phyloP scores from a whole-genome alignment of 2,888 invertebrate genomes.

The Pteria penguin region DNA sequence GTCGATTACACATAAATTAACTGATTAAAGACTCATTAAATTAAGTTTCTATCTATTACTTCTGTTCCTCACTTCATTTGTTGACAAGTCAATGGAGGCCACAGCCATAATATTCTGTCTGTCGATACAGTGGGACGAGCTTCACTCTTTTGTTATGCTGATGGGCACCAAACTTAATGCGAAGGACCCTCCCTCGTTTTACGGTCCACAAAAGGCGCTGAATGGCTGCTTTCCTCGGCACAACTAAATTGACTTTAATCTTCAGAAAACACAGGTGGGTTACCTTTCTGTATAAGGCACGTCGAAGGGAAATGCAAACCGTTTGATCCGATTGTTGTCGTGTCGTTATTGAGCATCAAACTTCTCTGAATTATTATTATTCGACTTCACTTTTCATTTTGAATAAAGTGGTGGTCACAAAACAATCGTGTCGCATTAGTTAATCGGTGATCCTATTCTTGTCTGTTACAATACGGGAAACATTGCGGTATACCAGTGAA shows the following conservation, averaged over 20 bases:
- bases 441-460: neutral
- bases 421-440: neutral
- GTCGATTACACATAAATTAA: constrained; percentile 57
- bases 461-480: no score
- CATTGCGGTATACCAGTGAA: no score
- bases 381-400: neutral
- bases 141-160: neutral
- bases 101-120: constrained; percentile 9
- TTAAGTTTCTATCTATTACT: constrained; percentile 17
- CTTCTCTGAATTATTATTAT: no score
- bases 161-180: constrained; percentile 7
- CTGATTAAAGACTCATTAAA: constrained; percentile 59
- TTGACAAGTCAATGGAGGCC: constrained; percentile 12
- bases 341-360: neutral
- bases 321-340: neutral
- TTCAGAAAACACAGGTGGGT: constrained; percentile 27
- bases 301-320: neutral
- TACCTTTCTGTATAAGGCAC: constrained; percentile 1
- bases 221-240: constrained; percentile 28
- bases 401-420: neutral
- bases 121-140: neutral
- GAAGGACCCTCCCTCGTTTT: constrained; percentile 16
- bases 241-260: constrained; percentile 26
- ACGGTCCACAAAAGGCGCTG: constrained; percentile 23
- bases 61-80: constrained; percentile 21